These are phyloP conservation scores for Didymodactylos carnosus DNA, from an alignment of 2,888 invertebrate species.

Conservation along the genomic window DNA sequence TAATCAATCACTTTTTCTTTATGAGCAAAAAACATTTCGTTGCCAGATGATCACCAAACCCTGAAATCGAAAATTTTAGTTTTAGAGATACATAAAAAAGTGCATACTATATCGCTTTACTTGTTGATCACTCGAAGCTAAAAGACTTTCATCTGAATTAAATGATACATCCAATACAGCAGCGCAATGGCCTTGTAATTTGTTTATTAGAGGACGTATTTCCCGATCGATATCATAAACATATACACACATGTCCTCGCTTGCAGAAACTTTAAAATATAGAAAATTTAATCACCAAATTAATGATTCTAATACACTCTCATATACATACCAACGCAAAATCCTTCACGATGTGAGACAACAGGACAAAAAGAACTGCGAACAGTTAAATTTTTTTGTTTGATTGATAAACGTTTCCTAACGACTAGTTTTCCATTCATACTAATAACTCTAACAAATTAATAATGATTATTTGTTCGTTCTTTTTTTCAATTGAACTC, in stretches of 20 bases:
- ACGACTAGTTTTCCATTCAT: not conserved
- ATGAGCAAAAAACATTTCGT: no score
- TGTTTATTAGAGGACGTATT: constrained; percentile 39
- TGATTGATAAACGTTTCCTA: constrained; percentile 5
- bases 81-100: no score
- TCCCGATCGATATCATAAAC: constrained; percentile 52
- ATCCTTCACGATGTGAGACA: constrained; percentile 56
- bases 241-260: constrained; percentile 58
- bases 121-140: constrained; percentile 61
- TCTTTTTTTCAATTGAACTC: constrained; percentile 15
- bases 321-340: constrained; percentile 55
- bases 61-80: no score
- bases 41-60: not conserved
- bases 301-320: constrained; percentile 19
- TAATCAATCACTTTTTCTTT: no score
- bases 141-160: constrained; percentile 64
- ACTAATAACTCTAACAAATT: not conserved
- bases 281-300: not conserved
- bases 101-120: no score
- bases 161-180: constrained; percentile 62
- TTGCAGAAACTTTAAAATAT: constrained; percentile 45
- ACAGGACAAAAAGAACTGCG: constrained; percentile 55
- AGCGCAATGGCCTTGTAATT: constrained; percentile 55
- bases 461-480: constrained; percentile 2
- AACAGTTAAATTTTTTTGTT: constrained; percentile 32